phyloP scores from a whole-genome alignment of 2,113 vertebrate species.

The Pogonocichla stellata region DNA sequence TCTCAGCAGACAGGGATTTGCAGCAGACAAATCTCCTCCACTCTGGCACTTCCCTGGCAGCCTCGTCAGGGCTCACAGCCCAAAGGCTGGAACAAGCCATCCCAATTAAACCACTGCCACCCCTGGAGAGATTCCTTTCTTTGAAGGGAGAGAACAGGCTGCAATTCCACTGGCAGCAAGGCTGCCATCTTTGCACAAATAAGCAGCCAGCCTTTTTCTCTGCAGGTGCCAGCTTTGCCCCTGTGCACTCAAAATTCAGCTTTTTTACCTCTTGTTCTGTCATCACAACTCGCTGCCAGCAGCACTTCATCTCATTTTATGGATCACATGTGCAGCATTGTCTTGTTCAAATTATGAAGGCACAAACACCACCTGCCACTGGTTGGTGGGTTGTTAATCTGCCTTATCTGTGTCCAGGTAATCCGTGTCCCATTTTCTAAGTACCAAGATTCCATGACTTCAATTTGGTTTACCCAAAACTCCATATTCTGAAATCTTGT shows the following conservation, averaged over 20 bases:
- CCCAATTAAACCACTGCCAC: not conserved
- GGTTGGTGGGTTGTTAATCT: not conserved
- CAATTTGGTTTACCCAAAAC: not conserved
- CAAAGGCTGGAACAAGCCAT: not conserved
- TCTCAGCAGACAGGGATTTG: not conserved
- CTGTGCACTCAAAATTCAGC: not conserved
- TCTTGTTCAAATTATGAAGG: not conserved
- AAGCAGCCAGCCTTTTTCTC: not conserved
- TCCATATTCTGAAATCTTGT: not conserved
- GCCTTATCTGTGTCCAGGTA: not conserved
- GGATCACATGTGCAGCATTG: not conserved
- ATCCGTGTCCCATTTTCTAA: not conserved
- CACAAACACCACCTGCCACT: slow-evolving; percentile 31
- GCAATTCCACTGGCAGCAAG: not conserved
- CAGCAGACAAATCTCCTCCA: not conserved
- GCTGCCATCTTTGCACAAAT: not conserved
- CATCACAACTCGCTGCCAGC: not conserved
- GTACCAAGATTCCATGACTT: not conserved
- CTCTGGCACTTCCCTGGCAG: not conserved
- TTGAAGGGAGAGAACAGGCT: not conserved
- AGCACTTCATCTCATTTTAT: not conserved
- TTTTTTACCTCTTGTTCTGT: not conserved
- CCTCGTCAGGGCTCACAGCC: not conserved
- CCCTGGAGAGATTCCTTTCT: not conserved
- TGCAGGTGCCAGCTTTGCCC: not conserved